Evolutionary conservation across 2,888 invertebrate genomes (phyloP).

Genomic region (Lasioglossum zephyrum): DNA sequence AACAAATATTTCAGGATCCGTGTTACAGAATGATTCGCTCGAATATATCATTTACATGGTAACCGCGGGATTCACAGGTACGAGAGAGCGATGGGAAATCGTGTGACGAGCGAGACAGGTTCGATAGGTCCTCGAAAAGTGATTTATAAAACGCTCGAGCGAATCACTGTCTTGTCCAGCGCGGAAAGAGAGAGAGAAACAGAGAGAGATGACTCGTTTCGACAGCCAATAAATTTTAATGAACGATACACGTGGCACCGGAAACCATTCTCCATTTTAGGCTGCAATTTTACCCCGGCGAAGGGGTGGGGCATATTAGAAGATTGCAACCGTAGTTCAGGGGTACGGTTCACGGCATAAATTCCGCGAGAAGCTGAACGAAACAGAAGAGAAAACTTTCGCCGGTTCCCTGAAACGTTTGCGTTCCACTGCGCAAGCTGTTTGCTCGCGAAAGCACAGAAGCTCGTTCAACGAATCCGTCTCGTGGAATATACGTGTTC

Average conservation of each 20-base stretch:
- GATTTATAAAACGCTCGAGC: slow-evolving; percentile 1
- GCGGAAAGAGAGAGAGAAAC: background rate
- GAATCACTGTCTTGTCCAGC: background rate
- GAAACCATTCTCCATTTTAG: background rate
- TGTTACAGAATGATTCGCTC: background rate
- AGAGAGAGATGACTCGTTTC: background rate
- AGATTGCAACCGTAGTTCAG: background rate
- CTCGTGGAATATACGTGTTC: background rate
- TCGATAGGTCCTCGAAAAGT: background rate
- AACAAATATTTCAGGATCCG: too few species aligned
- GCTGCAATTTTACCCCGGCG: background rate
- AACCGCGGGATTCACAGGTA: background rate
- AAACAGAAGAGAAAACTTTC: background rate
- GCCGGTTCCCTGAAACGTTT: background rate
- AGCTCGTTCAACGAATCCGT: slow-evolving; percentile 2
- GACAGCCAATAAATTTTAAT: background rate
- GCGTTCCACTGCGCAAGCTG: background rate
- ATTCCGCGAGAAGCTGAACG: background rate
- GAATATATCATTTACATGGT: background rate
- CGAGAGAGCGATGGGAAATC: background rate
- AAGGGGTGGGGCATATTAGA: background rate
- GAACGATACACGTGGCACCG: background rate
- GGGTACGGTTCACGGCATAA: background rate
- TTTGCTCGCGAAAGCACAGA: background rate
- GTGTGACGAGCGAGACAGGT: background rate